Evolutionary conservation across 2,113 vertebrate species (phyloP).

Genomic region (Promerops cafer): DNA sequence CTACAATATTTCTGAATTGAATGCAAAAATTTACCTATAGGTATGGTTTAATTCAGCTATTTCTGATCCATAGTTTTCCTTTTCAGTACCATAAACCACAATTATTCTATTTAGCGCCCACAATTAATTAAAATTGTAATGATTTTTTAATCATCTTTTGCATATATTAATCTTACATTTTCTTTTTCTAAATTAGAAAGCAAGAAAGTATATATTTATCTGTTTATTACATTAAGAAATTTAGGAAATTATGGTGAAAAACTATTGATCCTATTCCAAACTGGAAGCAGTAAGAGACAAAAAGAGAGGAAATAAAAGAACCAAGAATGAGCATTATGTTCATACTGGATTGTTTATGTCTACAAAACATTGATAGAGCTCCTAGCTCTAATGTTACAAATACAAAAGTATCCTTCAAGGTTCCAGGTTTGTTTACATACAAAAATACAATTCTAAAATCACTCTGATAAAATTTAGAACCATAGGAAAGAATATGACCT

Average conservation of each 20-base stretch:
- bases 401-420: neutral
- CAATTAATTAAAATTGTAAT: neutral
- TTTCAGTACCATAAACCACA: neutral
- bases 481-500: neutral
- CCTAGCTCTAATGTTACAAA: neutral
- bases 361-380: neutral
- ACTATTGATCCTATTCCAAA: neutral
- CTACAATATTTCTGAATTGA: neutral
- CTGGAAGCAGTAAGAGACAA: neutral
- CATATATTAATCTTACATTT: neutral
- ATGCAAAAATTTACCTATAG: neutral
- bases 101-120: neutral
- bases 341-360: neutral
- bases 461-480: neutral
- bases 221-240: neutral
- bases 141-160: neutral
- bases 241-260: neutral
- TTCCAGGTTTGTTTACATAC: neutral
- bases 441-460: neutral
- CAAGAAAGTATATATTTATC: neutral
- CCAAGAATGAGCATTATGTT: neutral
- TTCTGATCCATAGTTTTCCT: neutral
- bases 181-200: neutral
- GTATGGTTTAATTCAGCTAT: neutral
- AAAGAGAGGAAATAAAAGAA: neutral